Evolutionary conservation across 2,888 invertebrate species (phyloP), one percentile per base, ranked within the genome.

Genomic region (Cantharis lateralis): DNA sequence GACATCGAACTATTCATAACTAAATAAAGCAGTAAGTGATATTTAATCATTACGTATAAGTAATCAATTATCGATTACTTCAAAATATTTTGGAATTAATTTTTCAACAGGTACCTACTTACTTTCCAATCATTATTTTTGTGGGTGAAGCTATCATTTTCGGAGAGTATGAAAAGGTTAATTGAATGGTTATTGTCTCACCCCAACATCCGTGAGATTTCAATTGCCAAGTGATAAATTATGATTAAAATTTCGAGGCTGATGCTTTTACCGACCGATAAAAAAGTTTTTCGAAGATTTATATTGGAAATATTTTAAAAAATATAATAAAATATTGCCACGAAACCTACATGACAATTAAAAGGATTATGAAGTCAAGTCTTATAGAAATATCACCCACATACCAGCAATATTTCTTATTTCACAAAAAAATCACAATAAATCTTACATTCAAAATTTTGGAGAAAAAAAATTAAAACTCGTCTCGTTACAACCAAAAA

Each of bases 1-100:
- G 79, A 74, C 76, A 78, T 32, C 76, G 24, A 71, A 78, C 32
- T 69, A 74, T 64, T 76, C 70, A 76, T 66, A 72, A 72, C 72
- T 73, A 73, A 71, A 77, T 74, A 71, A 64, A 71, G 18, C 76
- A 62, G 24, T 15, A 16, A 16, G 64, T 32, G 66, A 32, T 11
- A 48, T 48, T 48, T 48, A 48, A 48, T 48, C 48, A 48, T 48
- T 48, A 48, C 48, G n/a, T 28, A 10, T 28, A 63, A 71, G 26
- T 70, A 16, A 66, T 66, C 64, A 66, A 70, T 70, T 16, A 70
- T 70, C 20, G 62, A 62, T 16, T 70, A 20, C 20, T 48, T 18
- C 18, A 70, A 70, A 62, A 62, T 20, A 61, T 20, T 13, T 70
- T 18, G 48, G 15, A 10, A 61, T 66, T 66, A 66, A 66, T 66